These are phyloP conservation scores for Drosophila sulfurigaster DNA, from an alignment of 1,140 invertebrate species.

Conservation along the genomic window DNA sequence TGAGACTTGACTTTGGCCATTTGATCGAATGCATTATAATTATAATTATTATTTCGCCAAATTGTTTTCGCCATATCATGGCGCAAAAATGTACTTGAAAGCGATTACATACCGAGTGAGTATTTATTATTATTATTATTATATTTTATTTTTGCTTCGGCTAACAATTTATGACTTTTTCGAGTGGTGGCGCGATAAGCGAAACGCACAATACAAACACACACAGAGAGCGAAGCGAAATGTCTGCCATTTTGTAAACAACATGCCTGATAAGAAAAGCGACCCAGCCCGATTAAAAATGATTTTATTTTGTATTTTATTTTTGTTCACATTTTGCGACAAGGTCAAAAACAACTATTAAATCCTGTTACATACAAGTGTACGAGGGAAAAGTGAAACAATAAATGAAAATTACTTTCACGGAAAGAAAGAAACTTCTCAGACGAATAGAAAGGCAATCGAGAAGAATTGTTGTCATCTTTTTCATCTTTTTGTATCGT, in stretches of 20 bases:
- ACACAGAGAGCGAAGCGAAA: constrained; percentile 32
- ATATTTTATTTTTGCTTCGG: constrained; percentile 49
- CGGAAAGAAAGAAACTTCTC: constrained; percentile 50
- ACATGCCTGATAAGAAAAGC: constrained; percentile 57
- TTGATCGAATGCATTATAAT: constrained; percentile 56
- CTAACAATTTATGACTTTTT: constrained; percentile 79
- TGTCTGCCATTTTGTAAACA: constrained; percentile 79
- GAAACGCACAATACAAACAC: too few species aligned
- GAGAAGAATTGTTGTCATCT: constrained; percentile 36
- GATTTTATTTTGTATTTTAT: constrained; percentile 25
- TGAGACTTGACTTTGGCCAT: constrained; percentile 3
- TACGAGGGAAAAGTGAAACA: constrained; percentile 11
- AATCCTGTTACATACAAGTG: constrained; percentile 52
- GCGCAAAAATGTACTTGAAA: constrained; percentile 47
- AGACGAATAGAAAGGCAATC: constrained; percentile 58
- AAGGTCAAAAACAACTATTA: constrained; percentile 61
- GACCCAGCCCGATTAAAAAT: constrained; percentile 37
- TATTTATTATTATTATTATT: constrained; percentile 32
- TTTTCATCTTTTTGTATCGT: constrained; percentile 1
- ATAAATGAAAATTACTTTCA: constrained; percentile 68
- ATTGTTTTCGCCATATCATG: constrained; percentile 44
- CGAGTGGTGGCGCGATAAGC: constrained; percentile 64
- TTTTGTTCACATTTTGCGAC: constrained; percentile 23
- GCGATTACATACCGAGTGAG: constrained; percentile 34
- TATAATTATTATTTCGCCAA: constrained; percentile 61